Conservation (phyloP, 1,140 invertebrate species). For the Leptinotarsa texana region DNA sequence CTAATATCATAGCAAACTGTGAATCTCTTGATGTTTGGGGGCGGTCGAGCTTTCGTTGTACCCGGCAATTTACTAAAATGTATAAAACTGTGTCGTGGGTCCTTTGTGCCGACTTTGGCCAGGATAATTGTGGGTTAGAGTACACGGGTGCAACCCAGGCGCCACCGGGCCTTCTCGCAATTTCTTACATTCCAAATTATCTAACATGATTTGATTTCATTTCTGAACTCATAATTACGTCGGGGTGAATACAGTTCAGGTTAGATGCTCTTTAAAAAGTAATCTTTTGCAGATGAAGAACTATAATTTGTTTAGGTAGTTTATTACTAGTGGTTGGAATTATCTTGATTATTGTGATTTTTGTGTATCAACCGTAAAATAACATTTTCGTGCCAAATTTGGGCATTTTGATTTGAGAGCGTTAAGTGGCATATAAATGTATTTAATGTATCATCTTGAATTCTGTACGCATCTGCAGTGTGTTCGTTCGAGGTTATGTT, state of each 20-base stretch:
- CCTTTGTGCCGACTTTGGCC: constrained; percentile 18
- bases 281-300: constrained; percentile 24
- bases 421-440: too few relatives aligned
- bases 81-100: constrained; percentile 34
- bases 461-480: too few relatives aligned
- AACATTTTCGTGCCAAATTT: too few relatives aligned
- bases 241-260: constrained; percentile 18
- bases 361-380: constrained; percentile 6
- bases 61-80: constrained; percentile 39
- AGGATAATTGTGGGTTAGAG: constrained; percentile 32
- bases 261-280: constrained; percentile 22
- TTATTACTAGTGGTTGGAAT: constrained; percentile 4
- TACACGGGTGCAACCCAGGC: constrained; percentile 37
- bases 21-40: constrained; percentile 22
- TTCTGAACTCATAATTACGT: constrained; percentile 21
- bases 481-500: too few relatives aligned
- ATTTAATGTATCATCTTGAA: too few relatives aligned
- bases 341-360: constrained; percentile 4
- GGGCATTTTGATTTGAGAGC: too few relatives aligned
- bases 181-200: constrained; percentile 12
- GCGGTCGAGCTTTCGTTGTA: constrained; percentile 29
- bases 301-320: constrained; percentile 12
- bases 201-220: constrained; percentile 30
- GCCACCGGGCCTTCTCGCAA: constrained; percentile 30
- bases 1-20: constrained; percentile 24